Conservation (phyloP, 2,888 invertebrate genomes). For the Acrobasis consociella region DNA sequence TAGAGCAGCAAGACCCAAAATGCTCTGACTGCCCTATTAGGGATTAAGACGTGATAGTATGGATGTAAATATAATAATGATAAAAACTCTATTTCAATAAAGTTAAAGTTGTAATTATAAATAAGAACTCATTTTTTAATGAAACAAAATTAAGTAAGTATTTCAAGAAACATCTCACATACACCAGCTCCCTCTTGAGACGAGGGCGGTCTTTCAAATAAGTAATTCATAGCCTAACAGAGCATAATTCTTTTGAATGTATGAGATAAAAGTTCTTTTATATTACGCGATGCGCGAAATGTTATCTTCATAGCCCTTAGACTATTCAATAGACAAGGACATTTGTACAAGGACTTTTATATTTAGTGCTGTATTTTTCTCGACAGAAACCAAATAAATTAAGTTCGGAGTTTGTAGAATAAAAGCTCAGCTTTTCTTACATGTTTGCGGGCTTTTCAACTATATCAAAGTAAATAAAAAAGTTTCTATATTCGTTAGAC, state of each 20-base stretch:
- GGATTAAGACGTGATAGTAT: too few relatives aligned
- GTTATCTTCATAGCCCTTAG: not conserved
- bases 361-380: not conserved
- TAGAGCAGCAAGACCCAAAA: too few relatives aligned
- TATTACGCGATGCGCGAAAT: constrained; percentile 6
- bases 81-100: too few relatives aligned
- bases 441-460: not conserved
- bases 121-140: not conserved
- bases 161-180: not conserved
- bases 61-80: too few relatives aligned
- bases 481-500: not conserved
- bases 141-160: not conserved
- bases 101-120: not conserved
- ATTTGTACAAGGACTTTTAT: not conserved
- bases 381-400: not conserved
- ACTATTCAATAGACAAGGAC: not conserved
- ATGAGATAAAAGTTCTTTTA: constrained; percentile 5
- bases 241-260: constrained; percentile 6
- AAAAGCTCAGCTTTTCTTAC: not conserved
- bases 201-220: not conserved
- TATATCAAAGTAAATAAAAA: not conserved
- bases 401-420: not conserved
- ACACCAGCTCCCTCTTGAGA: not conserved
- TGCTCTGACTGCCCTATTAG: too few relatives aligned
- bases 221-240: constrained; percentile 7